Evolutionary conservation across 2,113 vertebrate genomes (phyloP).

Genomic region (Gymnorhina tibicen): DNA sequence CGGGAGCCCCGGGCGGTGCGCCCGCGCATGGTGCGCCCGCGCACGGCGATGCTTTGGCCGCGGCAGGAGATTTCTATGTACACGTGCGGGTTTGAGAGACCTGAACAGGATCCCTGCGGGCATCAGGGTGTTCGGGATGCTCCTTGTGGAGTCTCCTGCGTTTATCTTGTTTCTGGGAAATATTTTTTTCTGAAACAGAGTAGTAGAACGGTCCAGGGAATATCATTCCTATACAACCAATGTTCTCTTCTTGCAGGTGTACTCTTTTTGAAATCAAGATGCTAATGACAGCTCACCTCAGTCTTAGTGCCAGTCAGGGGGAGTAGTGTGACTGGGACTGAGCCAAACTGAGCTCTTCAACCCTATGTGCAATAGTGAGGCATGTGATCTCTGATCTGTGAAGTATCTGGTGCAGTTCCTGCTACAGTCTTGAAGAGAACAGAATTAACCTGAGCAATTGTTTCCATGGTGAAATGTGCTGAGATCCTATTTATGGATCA

Average conservation of each 20-base stretch:
- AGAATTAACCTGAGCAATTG: slow-evolving; percentile 14
- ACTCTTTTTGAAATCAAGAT: neutral
- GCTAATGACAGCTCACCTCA: neutral
- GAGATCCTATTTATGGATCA: neutral
- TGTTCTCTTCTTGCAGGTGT: neutral
- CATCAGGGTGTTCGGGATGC: fast-evolving
- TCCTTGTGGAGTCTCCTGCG: neutral
- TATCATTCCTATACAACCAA: neutral
- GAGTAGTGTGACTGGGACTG: neutral
- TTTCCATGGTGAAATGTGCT: slow-evolving; percentile 54
- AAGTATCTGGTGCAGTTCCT: neutral
- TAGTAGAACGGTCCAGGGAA: neutral
- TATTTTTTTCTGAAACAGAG: neutral
- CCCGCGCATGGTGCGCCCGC: fast-evolving
- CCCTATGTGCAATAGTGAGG: neutral
- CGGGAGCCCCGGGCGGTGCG: fast-evolving
- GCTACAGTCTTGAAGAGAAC: neutral
- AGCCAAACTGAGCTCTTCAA: neutral
- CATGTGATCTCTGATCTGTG: neutral
- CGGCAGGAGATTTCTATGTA: fast-evolving
- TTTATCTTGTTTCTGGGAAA: neutral
- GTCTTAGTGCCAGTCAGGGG: neutral
- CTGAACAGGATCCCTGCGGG: neutral
- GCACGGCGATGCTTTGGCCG: fast-evolving
- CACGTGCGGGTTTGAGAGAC: fast-evolving